Base-by-base conservation (phyloP, 2,113 vertebrate genomes). In the Mixornis gularis region DNA sequence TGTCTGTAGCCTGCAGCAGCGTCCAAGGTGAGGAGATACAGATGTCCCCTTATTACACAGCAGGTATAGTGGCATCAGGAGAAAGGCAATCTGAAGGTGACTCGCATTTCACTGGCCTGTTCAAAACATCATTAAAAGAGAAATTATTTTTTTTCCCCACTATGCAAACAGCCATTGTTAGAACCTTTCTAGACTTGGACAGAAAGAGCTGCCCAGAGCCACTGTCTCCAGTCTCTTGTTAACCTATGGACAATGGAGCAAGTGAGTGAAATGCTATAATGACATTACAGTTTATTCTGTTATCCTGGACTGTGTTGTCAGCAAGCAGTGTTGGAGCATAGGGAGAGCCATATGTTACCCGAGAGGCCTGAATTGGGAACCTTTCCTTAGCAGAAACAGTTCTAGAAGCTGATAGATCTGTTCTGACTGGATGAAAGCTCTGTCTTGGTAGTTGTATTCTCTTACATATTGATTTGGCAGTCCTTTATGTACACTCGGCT, bases 401-500 rank as follows among this genome's bases (percentile, higher is more conserved):
- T 94, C 84, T 89, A 40, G 87, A 60, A 79, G 78, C 66, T 72
- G 89, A 82, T 85, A 58, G 87, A 87, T 94, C 32, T 69, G 32
- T 65, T 89, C 84, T 79, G 91, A 69, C 77, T 81, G 77, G 53
- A 17, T 71, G 53, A 20, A 55, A 76, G 86, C 73, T 88, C 51
- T 85, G 53, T 25, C 78, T 79, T 92, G 78, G 71, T 90, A 8
- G 51, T 52, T 83, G 80, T 68, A n/a, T 87, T 89, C 89, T 72
- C 85, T 74, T 85, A 60, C 77, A 7, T 93, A 95, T 87, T 82
- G 92, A 94, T 92, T 65, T 89, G 84, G 78, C 70, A 76, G 55
- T 84, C 58, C 59, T 92, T 93, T 81, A 79, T 30, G 66, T 94
- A 34, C 58, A 64, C n/a, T 73, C 32, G 51, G 86, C 84, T 94